A percentile compares a stretch with the other conserved stretches of the same genome.
These are phyloP conservation scores for Chroicocephalus ridibundus DNA, from an alignment of 2,113 vertebrate genomes.

Conservation along the genomic window DNA sequence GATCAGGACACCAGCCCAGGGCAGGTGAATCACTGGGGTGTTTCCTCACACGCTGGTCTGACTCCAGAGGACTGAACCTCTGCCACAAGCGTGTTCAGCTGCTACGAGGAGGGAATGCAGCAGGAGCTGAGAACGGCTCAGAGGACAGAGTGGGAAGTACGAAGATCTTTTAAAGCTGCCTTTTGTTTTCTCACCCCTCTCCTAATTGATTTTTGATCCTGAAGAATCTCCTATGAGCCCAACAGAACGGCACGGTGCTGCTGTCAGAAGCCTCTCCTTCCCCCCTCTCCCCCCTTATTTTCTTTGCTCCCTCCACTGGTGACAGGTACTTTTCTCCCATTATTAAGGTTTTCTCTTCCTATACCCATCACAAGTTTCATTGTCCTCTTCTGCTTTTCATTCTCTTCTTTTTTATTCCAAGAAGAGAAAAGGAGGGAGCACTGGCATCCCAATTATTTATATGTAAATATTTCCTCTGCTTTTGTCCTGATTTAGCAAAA, in stretches of 20 bases:
- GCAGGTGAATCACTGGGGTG: background rate
- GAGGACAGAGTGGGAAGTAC: background rate
- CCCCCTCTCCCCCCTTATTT: background rate
- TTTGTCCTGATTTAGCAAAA: conserved; percentile 45
- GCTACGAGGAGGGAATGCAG: background rate
- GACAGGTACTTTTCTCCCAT: background rate
- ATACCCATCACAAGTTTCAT: background rate
- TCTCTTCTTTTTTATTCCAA: background rate
- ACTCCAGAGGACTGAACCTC: background rate
- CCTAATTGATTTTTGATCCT: background rate
- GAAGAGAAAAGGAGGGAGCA: background rate
- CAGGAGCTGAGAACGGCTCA: background rate
- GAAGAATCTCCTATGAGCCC: background rate
- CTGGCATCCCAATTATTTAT: conserved; percentile 26
- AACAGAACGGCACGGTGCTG: background rate
- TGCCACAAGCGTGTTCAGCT: background rate
- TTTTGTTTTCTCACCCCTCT: background rate
- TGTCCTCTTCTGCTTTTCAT: background rate
- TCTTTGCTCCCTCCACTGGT: background rate
- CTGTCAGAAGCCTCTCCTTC: background rate
- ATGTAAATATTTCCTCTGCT: conserved; percentile 42
- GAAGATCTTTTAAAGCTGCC: background rate
- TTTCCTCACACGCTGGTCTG: background rate
- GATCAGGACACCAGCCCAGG: background rate
- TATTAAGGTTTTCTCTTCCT: conserved; percentile 14